Evolutionary conservation across 2,888 invertebrate species (phyloP), one percentile per base, ranked within the genome.

Genomic region (Adelognathus sp.): DNA sequence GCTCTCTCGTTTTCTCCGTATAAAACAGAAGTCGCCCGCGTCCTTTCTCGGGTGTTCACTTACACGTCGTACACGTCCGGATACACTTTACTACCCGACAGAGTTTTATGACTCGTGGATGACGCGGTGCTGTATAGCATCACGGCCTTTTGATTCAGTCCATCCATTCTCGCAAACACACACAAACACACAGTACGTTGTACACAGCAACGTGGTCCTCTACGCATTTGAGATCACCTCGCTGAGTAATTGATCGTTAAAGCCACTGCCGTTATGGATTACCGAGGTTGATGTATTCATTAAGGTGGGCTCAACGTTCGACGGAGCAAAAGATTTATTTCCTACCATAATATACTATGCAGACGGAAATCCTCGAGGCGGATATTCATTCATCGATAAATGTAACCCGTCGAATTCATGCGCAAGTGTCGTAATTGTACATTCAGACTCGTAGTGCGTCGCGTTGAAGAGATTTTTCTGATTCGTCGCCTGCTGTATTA

Each of bases 101-200:
- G n/a, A 69, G 69, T 69, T 78, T 78, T 78, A 78, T 64, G 69
- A 78, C 73, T 69, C 69, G 46, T 46, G 54, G 77, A 73, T 73
- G 56, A 78, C 73, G 46, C 72, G 56, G 46, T 16, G 39, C 46
- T 21, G 21, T 36, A 29, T 29, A 61, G 6, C 50, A 4, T 9
- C 33, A 2, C 18, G 18, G 50, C 31, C 50, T 50, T 33, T 64
- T 52, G 33, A 64, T 64, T 64, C 64, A 33, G 46, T 52, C 50
- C 21, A n/a, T 33, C 44, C 24, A 44, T 27, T 31, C 18, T 16
- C 33, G 54, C 56, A 56, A 1, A 31, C 14, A 9, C 41, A 41
- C 41, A 16, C 14, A 18, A 41, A 21, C 2, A 44, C 7, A 2
- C 7, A 24, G 7, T 36, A 27, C 9, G 4, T n/a, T 33, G 7